Evolutionary conservation across 2,797 vertebrate species (phyloP), one percentile per base, ranked within the genome.

Genomic region (Benthosema pterotum): DNA sequence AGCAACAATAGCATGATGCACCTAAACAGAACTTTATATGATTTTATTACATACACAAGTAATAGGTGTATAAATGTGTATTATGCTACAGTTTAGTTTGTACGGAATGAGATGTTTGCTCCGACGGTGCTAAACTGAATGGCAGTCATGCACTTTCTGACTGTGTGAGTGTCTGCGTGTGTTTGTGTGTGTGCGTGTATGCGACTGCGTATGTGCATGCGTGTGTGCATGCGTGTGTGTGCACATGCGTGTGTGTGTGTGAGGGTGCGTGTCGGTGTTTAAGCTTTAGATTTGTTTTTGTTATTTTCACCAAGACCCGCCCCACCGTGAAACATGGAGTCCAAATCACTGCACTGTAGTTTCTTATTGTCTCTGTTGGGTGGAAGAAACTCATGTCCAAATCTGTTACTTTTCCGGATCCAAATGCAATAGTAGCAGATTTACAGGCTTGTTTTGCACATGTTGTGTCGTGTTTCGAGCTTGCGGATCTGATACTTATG

Each of bases 41-140:
- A 77, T 55, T 69, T 77, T 87, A 82, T 18, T 82, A 69, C 84
- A 79, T 83, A 72, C 63, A 80, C n/a, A 56, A 38, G 64, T 66
- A 60, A 74, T 74, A 77, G 76, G 80, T 87, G 87, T 85, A 68
- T 79, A 74, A 74, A 13, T 14, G 22, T 79, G 72, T 85, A 79
- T n/a, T 82, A 88, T 82, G 70, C 79, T 85, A 85, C 71, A 63
- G 75, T 57, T 73, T 77, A 84, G 74, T 83, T 87, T 82, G 83
- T 86, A 87, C 78, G 67, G 83, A 86, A 70, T 85, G 84, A 87
- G 74, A 87, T 81, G 71, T 87, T 67, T 82, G 89, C 88, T 91
- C 85, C 89, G 88, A 89, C 87, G 92, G 92, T 93, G 91, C 92
- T 93, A 92, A 86, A 83, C 71, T 83, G 82, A 88, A 83, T 77